These are phyloP conservation scores for Climacteris rufus DNA, from an alignment of 2,113 vertebrate genomes.

Conservation along the genomic window DNA sequence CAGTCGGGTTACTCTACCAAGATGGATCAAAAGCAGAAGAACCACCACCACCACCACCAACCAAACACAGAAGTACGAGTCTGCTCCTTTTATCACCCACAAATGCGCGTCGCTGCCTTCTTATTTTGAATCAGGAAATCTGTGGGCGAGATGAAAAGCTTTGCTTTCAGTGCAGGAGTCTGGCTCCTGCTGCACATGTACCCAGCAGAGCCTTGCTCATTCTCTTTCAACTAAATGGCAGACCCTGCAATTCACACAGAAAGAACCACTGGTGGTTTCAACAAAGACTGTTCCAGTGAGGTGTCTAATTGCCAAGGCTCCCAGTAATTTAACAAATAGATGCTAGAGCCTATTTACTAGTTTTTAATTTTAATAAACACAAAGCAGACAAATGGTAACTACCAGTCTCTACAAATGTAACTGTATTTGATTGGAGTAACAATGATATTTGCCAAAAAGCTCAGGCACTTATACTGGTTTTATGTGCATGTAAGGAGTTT, in stretches of 20 bases:
- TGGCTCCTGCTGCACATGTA: background rate
- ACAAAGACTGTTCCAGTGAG: background rate
- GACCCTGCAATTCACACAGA: background rate
- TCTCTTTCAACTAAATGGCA: background rate
- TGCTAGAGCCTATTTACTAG: background rate
- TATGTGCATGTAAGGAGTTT: background rate
- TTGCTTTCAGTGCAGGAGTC: background rate
- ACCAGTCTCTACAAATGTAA: background rate
- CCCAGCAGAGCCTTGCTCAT: background rate
- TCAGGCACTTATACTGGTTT: background rate
- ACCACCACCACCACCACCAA: background rate
- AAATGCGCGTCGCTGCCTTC: background rate
- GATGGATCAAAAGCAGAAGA: background rate
- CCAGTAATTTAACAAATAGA: background rate
- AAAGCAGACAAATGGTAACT: background rate
- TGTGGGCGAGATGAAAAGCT: background rate
- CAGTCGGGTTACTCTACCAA: background rate
- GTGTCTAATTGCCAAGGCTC: background rate
- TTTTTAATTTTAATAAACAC: constrained; percentile 13
- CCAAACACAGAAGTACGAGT: background rate
- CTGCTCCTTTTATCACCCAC: background rate
- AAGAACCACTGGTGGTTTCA: background rate
- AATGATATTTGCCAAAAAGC: background rate
- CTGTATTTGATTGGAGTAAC: background rate
- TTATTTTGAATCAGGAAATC: constrained; percentile 12